These are phyloP conservation scores for Strix uralensis DNA, from an alignment of 2,113 vertebrate genomes.

Conservation along the genomic window DNA sequence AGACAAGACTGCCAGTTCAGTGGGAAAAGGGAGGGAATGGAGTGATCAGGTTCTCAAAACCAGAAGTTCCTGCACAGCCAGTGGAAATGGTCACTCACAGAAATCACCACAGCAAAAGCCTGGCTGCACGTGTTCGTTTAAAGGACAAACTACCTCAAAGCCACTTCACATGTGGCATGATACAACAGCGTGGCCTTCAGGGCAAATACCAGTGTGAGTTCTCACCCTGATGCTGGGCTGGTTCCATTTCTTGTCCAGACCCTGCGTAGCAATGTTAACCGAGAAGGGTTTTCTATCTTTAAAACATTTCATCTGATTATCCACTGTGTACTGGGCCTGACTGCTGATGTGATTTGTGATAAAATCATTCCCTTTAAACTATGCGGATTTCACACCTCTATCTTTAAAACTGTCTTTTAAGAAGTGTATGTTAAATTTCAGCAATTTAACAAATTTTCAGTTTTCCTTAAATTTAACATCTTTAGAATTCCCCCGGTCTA, in stretches of 20 bases:
- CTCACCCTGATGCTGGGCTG: background rate
- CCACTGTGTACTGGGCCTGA: background rate
- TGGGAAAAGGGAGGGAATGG: background rate
- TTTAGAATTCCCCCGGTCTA: background rate
- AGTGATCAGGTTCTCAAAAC: background rate
- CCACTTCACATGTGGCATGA: rapidly evolving
- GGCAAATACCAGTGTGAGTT: background rate
- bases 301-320: background rate
- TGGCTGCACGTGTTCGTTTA: background rate
- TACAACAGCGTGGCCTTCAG: background rate
- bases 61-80: background rate
- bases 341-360: background rate
- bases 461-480: background rate
- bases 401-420: background rate
- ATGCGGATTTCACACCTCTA: background rate
- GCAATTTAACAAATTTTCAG: background rate
- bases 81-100: background rate
- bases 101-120: background rate
- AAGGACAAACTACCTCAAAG: background rate
- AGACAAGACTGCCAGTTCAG: background rate
- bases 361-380: background rate
- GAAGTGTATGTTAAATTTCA: background rate
- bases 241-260: background rate
- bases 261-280: background rate
- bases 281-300: background rate